phyloP scores from a whole-genome alignment of 2,888 invertebrate genomes.

The Siphlonurus alternatus region DNA sequence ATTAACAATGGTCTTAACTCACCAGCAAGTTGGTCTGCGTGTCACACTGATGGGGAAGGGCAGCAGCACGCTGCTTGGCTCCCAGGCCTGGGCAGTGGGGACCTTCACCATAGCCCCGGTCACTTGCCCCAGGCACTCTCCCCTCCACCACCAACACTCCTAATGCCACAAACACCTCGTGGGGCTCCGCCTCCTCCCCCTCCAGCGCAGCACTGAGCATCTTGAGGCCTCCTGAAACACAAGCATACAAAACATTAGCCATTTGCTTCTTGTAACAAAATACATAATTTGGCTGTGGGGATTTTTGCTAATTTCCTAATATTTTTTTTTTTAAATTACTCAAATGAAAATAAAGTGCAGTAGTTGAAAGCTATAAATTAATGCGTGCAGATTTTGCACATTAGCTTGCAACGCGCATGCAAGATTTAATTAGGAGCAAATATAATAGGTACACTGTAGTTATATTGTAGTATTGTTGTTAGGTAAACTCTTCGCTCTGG shows the following conservation, averaged over 20 bases:
- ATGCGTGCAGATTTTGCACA: no score
- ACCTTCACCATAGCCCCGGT: conserved; percentile 46
- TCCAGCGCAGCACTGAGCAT: conserved; percentile 3
- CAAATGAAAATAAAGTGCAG: no score
- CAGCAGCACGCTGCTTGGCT: conserved; percentile 22
- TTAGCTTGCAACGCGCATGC: no score
- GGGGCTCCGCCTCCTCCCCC: conserved; percentile 31
- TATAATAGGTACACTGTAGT: no score
- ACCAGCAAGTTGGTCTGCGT: conserved; percentile 34
- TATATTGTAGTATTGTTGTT: no score
- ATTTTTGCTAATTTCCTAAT: no score
- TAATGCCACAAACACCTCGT: conserved; percentile 35
- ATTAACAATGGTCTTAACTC: conserved; percentile 19
- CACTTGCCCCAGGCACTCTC: conserved; percentile 31
- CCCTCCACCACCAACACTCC: conserved; percentile 44
- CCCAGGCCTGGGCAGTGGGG: conserved; percentile 38
- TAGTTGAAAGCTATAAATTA: no score
- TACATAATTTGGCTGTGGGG: no score
- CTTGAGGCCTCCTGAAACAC: neutral
- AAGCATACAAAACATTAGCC: neutral
- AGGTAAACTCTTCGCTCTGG: no score
- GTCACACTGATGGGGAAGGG: conserved; percentile 31
- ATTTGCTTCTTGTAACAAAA: no score
- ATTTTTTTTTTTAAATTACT: no score
- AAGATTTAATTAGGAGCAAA: no score